Base-by-base conservation (phyloP, 2,888 invertebrate species). In the Diaprepes abbreviatus region DNA sequence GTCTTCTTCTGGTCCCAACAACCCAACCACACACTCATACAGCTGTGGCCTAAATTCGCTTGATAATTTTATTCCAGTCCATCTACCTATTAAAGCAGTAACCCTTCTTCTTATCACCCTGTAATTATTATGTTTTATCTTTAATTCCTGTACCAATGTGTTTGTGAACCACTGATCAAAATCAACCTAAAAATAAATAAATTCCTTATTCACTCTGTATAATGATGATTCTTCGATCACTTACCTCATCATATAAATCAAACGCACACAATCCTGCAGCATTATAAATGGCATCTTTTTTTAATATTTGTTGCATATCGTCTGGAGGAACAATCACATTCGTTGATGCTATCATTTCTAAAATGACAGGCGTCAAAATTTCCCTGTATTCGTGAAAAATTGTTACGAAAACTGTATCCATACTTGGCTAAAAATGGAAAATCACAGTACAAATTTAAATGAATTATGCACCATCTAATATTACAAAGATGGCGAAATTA, bases 271-370 rank as follows among this genome's bases (percentile, higher is more conserved):
- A 85, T 5, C 96, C 95, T 7, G 95, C 93, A 0, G 97, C 96
- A 84, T 94, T 95, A 80, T 97, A 97, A 45, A 97, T 92, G 64
- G 97, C 96, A 85, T 97, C 97, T 84, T 96, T 96, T 65, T 91
- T 88, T 71, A 97, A 85, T 79, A 97, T 93, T 10, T 91, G 90
- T 63, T 90, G 88, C 75, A 95, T 85, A 81, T 96, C 92, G 58
- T 91, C 90, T 0, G 91, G 88, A 65, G 89, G 85, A 14, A 90
- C 88, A 4, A 90, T 86, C 3, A 90, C 89, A 70, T 90, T 88
- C 67, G 91, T 89, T 76, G 89, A 90, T 73, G 89, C 87, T 10
- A 93, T 89, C 80, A 94, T 89, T 75, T 90, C 87, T 52, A 91
- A 84, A 48, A 97, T 84, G 74, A 95, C 91, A 0, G 92, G 91